These are phyloP conservation scores for Ditylenchus weischeri DNA, from an alignment of 2,888 invertebrate species.

Conservation along the genomic window DNA sequence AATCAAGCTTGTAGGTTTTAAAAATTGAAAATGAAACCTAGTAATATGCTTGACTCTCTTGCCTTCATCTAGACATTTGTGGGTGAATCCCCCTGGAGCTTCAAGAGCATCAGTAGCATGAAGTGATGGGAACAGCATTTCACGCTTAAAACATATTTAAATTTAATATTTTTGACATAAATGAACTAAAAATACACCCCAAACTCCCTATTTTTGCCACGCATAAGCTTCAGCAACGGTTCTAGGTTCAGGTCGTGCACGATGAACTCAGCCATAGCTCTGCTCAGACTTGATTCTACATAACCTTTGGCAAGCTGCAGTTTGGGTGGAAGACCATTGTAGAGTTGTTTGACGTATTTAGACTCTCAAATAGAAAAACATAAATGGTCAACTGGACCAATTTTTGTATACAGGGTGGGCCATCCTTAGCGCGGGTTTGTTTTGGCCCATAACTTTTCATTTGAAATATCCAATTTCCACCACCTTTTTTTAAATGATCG, in stretches of 20 bases:
- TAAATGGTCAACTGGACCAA: too few relatives aligned
- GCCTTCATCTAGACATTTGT: conserved; percentile 20
- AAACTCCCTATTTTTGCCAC: background rate
- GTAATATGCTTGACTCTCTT: conserved; percentile 14
- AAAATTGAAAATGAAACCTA: conserved; percentile 12
- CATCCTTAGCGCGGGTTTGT: too few relatives aligned
- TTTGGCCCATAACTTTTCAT: too few relatives aligned
- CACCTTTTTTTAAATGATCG: too few relatives aligned
- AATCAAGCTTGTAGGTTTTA: background rate
- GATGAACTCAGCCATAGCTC: conserved; percentile 24
- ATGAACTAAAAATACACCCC: background rate
- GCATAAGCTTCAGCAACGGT: conserved; percentile 11
- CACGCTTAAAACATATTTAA: background rate
- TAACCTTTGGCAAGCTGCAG: conserved; percentile 27
- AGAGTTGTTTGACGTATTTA: too few relatives aligned
- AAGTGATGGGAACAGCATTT: conserved; percentile 24
- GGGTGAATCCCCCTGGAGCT: conserved; percentile 27
- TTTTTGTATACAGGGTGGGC: too few relatives aligned
- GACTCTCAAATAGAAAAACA: too few relatives aligned
- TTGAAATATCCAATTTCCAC: too few relatives aligned
- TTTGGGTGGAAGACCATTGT: background rate
- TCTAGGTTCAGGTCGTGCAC: conserved; percentile 21
- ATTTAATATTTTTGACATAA: background rate
- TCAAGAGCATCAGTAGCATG: conserved; percentile 23
- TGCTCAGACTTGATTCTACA: conserved; percentile 18